These are phyloP conservation scores for Melanotaenia pygmaea DNA, from an alignment of 2,797 vertebrate species.

Conservation along the genomic window DNA sequence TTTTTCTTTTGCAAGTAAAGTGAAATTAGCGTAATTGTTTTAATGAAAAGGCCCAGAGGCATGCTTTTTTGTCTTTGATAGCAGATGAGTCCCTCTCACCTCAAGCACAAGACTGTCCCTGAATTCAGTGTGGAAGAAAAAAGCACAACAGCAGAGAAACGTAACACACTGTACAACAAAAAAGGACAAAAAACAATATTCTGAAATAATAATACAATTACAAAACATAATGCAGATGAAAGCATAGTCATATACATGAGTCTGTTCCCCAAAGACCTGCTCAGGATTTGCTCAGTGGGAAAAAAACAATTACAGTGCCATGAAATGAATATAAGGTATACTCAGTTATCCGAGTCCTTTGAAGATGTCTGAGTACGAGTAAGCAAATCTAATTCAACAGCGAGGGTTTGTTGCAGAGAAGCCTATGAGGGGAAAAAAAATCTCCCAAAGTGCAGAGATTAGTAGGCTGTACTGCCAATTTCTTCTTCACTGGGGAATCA, in stretches of 20 bases:
- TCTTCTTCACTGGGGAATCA: slow-evolving; percentile 23
- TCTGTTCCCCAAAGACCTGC: slow-evolving; percentile 61
- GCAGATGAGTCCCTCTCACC: slow-evolving; percentile 66
- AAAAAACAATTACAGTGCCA: slow-evolving; percentile 67
- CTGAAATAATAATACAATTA: slow-evolving; percentile 62
- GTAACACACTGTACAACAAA: slow-evolving; percentile 20
- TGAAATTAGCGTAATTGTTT: slow-evolving; percentile 75
- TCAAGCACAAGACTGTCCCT: slow-evolving; percentile 48
- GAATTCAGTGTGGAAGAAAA: slow-evolving; percentile 28
- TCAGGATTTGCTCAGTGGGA: slow-evolving; percentile 59
- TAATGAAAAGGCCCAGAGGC: slow-evolving; percentile 72
- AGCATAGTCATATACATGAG: slow-evolving; percentile 50
- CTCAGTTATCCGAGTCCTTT: slow-evolving; percentile 73
- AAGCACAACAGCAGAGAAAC: slow-evolving; percentile 36
- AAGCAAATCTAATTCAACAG: slow-evolving; percentile 74
- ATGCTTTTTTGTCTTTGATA: slow-evolving; percentile 48
- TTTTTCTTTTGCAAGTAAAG: slow-evolving; percentile 51
- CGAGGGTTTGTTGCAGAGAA: slow-evolving; percentile 38
- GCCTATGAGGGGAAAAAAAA: slow-evolving; percentile 20
- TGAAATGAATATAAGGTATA: slow-evolving; percentile 75
- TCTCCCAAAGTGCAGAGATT: slow-evolving; percentile 67
- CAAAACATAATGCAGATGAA: slow-evolving; percentile 72
- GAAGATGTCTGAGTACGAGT: slow-evolving; percentile 70
- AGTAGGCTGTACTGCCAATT: slow-evolving; percentile 43
- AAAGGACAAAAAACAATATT: slow-evolving; percentile 34